Conservation (phyloP, 2,113 vertebrate species). For the Pachycephala philippinensis region DNA sequence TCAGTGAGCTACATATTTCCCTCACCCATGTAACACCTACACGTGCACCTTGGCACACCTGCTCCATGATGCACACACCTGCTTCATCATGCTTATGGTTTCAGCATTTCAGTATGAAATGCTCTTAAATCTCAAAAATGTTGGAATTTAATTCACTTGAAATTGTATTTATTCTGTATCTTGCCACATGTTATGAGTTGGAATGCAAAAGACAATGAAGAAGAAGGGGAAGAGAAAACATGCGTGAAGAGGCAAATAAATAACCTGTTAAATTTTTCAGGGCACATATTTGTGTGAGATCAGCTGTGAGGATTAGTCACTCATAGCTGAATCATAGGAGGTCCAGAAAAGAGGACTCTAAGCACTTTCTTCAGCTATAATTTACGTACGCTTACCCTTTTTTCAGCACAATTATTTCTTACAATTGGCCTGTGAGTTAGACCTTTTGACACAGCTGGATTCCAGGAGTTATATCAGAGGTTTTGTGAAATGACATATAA, state of each 20-base stretch:
- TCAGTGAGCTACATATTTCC: neutral
- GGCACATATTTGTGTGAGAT: neutral
- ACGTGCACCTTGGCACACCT: rapidly evolving
- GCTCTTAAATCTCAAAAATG: neutral
- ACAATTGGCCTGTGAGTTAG: neutral
- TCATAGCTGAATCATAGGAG: neutral
- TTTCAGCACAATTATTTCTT: neutral
- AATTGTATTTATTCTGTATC: neutral
- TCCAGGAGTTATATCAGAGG: neutral
- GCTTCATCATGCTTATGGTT: neutral
- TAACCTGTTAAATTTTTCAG: neutral
- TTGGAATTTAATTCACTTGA: neutral
- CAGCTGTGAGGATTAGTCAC: neutral
- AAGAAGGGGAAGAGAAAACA: neutral
- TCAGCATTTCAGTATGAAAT: neutral
- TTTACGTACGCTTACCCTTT: neutral
- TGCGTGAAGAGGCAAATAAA: neutral
- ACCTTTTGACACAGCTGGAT: neutral
- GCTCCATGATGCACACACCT: neutral
- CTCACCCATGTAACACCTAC: neutral
- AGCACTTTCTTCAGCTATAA: neutral
- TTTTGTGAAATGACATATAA: neutral
- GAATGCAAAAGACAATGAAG: neutral
- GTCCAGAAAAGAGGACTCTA: neutral
- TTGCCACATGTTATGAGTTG: rapidly evolving